Conservation (phyloP, 2,113 vertebrate species). For the Pontoporia blainvillei region DNA sequence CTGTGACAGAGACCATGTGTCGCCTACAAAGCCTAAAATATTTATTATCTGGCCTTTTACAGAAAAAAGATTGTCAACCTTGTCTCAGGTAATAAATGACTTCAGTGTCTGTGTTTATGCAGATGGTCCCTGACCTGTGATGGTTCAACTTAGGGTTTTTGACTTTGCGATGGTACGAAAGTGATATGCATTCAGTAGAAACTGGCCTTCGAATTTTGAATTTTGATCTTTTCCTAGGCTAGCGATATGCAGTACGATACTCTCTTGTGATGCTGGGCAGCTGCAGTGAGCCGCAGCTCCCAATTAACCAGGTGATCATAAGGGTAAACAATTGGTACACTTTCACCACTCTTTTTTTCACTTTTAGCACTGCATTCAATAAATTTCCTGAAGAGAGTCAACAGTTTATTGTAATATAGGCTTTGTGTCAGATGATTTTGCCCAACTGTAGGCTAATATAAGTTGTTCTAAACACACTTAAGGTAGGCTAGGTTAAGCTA, state of each 20-base stretch:
- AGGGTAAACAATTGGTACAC: neutral
- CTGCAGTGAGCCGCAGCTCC: neutral
- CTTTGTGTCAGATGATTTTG: neutral
- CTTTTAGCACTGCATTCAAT: neutral
- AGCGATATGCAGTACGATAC: too few species aligned
- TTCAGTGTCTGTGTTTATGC: neutral
- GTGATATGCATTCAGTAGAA: neutral
- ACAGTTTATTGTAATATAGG: neutral
- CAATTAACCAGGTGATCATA: neutral
- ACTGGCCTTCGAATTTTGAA: neutral
- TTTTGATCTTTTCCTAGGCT: neutral
- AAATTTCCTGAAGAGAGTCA: neutral
- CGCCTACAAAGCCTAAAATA: neutral
- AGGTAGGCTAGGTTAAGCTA: neutral
- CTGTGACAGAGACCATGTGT: neutral
- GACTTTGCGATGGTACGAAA: neutral
- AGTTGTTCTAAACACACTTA: too few species aligned
- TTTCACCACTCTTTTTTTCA: neutral
- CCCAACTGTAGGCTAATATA: neutral
- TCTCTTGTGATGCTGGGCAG: neutral
- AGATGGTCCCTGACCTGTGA: neutral
- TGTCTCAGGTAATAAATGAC: neutral
- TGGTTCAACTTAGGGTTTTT: neutral
- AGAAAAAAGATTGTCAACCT: neutral
- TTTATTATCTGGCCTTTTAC: neutral